A percentile compares a stretch with the other conserved stretches of the same genome.
Evolutionary conservation across 2,888 invertebrate genomes (phyloP).

Genomic region (Onchidella celtica): DNA sequence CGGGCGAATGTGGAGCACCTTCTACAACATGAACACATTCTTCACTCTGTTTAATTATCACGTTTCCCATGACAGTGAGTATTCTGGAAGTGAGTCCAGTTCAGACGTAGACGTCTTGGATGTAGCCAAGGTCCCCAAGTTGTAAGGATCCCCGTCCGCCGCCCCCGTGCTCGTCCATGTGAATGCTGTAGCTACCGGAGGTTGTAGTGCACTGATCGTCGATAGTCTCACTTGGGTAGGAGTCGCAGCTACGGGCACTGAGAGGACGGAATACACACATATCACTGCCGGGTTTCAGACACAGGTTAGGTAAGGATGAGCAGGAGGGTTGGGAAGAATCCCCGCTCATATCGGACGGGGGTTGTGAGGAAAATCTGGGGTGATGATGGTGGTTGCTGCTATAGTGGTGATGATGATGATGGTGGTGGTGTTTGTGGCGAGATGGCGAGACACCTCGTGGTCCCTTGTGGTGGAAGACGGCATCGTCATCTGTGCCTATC

Average conservation of each 20-base stretch:
- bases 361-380: slow-evolving; percentile 24
- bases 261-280: slow-evolving; percentile 44
- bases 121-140: slow-evolving; percentile 9
- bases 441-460: neutral
- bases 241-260: slow-evolving; percentile 48
- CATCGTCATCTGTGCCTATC: slow-evolving; percentile 51
- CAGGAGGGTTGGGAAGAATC: slow-evolving; percentile 35
- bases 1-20: too few relatives aligned
- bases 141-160: neutral
- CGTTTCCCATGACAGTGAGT: neutral
- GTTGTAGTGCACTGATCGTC: slow-evolving; percentile 53
- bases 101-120: slow-evolving; percentile 55
- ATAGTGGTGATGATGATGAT: neutral
- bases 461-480: slow-evolving; percentile 15
- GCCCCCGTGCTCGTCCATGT: slow-evolving; percentile 34
- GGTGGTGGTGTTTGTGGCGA: slow-evolving; percentile 13
- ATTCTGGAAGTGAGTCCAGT: too few relatives aligned
- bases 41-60: too few relatives aligned
- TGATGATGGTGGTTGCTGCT: neutral
- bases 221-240: slow-evolving; percentile 45
- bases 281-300: slow-evolving; percentile 42
- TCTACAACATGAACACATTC: too few relatives aligned
- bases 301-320: slow-evolving; percentile 48
- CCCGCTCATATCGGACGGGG: slow-evolving; percentile 41
- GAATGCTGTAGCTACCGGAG: slow-evolving; percentile 54